Base-by-base conservation (phyloP, 2,888 invertebrate genomes). In the Nesidiocoris tenuis region DNA sequence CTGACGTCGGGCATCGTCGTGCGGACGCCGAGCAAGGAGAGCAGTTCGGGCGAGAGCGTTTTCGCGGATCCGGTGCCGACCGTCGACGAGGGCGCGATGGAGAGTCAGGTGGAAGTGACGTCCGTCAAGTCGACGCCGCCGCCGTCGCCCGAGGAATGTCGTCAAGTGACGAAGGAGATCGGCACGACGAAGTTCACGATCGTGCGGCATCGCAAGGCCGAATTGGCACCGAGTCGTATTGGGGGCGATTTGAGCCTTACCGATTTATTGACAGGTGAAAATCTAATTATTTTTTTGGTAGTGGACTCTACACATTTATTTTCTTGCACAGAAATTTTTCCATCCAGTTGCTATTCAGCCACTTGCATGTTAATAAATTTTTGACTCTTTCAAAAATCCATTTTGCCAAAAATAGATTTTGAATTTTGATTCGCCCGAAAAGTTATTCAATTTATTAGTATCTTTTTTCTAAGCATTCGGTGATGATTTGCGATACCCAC, bases 161-260 rank as follows among this genome's bases (percentile, higher is more conserved):
- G 65, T 16, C 65, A 23, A 65, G 56, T 39, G 16, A 66, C 76
- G 61, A 78, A 78, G 74, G 79, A 74, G 61, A 72, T 61, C 19
- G 39, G 39, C 39, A 39, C 5, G 5, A 85, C 84, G 74, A 85
- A 85, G 70, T 89, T 89, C 82, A 88, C 88, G 57, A 82, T 89
- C 77, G 87, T 88, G 77, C 86, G 87, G 80, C 89, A 88, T 82
- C 84, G 87, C 79, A 88, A 87, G 82, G 89, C 89, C 79, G 88
- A 89, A 81, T 84, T 89, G 76, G 87, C 88, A 21, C 83, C 84
- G n/a, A 72, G 72, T 54, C 82, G 81, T 56, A 81, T 82, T 55
- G 61, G 72, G 39, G 61, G 72, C 63, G 77, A 79, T 24, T 72
- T 57, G 16, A 72, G 59, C 22, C 74, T 79, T 57, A 72, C 61